Base-by-base conservation (phyloP, 2,113 vertebrate genomes). In the Egretta garzetta region DNA sequence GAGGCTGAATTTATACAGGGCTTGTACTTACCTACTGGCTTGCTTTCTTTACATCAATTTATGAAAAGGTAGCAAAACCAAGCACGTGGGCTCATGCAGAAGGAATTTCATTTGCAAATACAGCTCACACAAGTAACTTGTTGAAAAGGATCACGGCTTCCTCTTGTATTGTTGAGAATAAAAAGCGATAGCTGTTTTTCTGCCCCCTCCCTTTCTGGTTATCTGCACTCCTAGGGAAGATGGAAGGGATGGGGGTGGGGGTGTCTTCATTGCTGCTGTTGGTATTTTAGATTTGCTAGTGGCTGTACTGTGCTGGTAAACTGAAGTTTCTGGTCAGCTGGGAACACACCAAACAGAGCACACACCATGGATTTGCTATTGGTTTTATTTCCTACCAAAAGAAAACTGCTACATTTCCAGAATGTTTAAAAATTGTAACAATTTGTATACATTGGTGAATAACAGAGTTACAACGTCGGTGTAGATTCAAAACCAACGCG, bases 351-450 rank as follows among this genome's bases (percentile, higher is more conserved):
- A 82, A 72, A 93, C 23, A n/a, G 68, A 72, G 59, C 4, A 70
- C 63, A 59, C 63, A 2, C 2, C 17, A 8, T 45, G 74, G 7
- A 15, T 53, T 96, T 60, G 53, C 81, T 80, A 67, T 76, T 63
- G 7, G 67, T 88, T 97, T 93, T 88, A 96, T 95, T 97, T 97
- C 86, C 95, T 94, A 79, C 72, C 43, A 41, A 87, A 95, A 95
- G 76, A 92, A 92, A 97, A 96, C 62, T 53, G 87, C 92, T 90
- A 92, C 86, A 90, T 90, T 92, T 95, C 94, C 70, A 89, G 87
- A 84, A 79, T 60, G 74, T 86, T 95, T 82, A 80, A 87, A 93
- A 96, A 75, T 27, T 32, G 55, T 81, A 95, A 90, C 92, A 89
- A 90, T 41, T 45, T 8, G n/a, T 80, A 55, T 82, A 92, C 89